Evolutionary conservation across 2,113 vertebrate species (phyloP).

Genomic region (Corythornis madagascariensis): DNA sequence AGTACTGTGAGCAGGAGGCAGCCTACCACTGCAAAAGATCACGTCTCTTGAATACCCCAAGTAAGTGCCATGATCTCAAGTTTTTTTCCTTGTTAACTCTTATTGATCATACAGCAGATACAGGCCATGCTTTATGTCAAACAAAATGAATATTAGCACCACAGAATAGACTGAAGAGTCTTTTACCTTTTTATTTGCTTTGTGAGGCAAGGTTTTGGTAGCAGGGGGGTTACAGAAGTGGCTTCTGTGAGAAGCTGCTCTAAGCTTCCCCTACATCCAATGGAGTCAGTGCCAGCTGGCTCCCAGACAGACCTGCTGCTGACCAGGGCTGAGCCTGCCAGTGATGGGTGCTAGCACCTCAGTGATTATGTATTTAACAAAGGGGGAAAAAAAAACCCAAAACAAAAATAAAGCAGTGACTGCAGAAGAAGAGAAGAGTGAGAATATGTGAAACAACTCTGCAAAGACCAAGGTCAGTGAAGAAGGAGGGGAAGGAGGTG

Average conservation of each 20-base stretch:
- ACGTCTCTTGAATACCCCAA: conserved; percentile 89
- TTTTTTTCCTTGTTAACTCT: neutral
- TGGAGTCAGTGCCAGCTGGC: too few species aligned
- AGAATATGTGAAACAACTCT: neutral
- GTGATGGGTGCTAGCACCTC: neutral
- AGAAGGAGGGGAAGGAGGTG: neutral
- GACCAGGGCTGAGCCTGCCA: neutral
- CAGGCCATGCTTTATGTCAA: neutral
- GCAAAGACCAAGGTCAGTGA: neutral
- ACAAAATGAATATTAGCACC: neutral
- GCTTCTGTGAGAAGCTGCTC: neutral
- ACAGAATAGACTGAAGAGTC: neutral
- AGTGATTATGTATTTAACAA: neutral
- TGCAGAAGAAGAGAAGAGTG: neutral
- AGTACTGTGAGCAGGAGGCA: conserved; percentile 93
- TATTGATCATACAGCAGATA: neutral
- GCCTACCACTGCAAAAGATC: conserved; percentile 90
- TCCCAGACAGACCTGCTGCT: neutral
- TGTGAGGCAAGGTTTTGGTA: neutral
- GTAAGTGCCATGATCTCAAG: conserved; percentile 67
- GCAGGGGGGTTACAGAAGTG: too few species aligned
- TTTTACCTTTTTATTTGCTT: neutral
- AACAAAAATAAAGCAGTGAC: neutral
- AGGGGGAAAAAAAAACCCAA: too few species aligned
- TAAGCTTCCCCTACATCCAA: neutral